These are phyloP conservation scores for Latrodectus geometricus DNA, from an alignment of 1,140 invertebrate genomes.

Conservation along the genomic window DNA sequence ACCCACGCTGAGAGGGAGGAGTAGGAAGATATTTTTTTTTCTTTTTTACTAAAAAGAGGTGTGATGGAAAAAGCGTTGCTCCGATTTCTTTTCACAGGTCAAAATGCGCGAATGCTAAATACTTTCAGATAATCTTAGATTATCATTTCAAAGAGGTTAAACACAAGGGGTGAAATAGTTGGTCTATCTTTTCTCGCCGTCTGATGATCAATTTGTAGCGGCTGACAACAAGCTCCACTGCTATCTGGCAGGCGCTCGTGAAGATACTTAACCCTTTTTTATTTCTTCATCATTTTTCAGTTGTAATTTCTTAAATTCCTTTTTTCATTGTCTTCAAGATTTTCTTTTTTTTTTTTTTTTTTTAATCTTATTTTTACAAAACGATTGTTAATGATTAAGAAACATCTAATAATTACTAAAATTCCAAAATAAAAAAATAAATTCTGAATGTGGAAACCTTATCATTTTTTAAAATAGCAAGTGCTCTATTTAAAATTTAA, in stretches of 20 bases:
- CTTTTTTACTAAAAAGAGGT: neutral
- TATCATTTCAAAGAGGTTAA: neutral
- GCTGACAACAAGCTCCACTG: neutral
- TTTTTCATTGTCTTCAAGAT: no score
- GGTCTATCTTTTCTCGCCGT: neutral
- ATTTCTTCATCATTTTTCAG: no score
- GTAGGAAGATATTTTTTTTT: neutral
- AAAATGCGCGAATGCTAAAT: neutral
- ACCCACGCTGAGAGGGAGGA: conserved; percentile 30
- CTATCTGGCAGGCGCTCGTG: neutral
- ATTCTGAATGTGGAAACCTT: no score
- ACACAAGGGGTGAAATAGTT: neutral
- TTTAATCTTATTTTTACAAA: no score
- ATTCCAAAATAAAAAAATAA: no score
- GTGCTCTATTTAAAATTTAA: no score
- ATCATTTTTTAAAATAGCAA: no score
- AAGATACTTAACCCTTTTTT: conserved; percentile 1
- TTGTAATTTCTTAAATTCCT: no score
- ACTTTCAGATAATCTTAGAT: neutral
- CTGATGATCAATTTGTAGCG: neutral
- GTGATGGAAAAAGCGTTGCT: neutral
- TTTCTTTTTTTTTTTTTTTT: no score
- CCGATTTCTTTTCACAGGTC: neutral
- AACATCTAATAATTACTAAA: no score
- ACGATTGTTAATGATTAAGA: no score